These are phyloP conservation scores for Tangara arthus DNA, from an alignment of 2,797 vertebrate genomes.

Conservation along the genomic window DNA sequence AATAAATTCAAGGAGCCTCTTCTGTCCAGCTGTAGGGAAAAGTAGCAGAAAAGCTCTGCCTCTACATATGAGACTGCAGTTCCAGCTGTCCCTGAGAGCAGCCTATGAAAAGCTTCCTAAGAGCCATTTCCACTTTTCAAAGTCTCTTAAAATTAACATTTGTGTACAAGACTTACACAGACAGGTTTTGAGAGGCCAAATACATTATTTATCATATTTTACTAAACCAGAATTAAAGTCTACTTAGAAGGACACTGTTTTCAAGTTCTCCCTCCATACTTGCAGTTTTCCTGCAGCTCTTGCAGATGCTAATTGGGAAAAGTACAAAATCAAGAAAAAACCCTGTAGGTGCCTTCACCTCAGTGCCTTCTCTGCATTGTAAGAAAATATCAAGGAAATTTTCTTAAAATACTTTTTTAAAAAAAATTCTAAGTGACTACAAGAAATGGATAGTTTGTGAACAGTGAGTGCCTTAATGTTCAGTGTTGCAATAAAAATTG, in stretches of 20 bases:
- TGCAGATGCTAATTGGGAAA: background rate
- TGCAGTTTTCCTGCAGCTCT: background rate
- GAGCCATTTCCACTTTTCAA: background rate
- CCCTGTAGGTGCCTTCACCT: background rate
- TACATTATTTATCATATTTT: background rate
- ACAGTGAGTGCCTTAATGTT: background rate
- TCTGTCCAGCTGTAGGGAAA: background rate
- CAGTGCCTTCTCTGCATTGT: background rate
- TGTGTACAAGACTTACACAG: background rate
- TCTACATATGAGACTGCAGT: background rate
- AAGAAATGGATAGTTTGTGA: background rate
- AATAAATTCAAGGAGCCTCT: background rate
- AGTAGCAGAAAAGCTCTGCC: background rate
- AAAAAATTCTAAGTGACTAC: background rate
- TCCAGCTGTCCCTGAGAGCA: background rate
- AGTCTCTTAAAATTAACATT: background rate
- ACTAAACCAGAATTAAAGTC: background rate
- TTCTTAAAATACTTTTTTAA: background rate
- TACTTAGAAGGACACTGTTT: background rate
- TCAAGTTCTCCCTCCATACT: background rate
- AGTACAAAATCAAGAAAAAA: background rate
- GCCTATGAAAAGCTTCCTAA: background rate
- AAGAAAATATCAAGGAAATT: background rate
- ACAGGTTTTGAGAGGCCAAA: background rate
- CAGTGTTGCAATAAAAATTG: background rate